Evolutionary conservation across 2,113 vertebrate species (phyloP), one percentile per base, ranked within the genome.

Genomic region (Lathamus discolor): DNA sequence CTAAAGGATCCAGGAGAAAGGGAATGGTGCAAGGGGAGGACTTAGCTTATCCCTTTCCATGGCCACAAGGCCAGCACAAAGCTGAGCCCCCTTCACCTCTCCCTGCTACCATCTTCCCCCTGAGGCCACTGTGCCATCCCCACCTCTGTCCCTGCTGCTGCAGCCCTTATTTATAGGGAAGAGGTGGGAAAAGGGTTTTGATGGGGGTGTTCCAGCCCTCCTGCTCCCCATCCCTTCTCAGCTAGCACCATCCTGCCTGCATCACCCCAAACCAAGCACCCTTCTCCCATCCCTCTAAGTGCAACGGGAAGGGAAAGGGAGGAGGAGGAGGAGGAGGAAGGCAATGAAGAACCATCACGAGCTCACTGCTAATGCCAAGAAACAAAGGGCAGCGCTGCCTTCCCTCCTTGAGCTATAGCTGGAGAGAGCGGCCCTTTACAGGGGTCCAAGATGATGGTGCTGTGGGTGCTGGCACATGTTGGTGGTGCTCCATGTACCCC

Each of bases 161-260:
- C 94, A 97, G 95, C 94, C 92, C 91, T 95, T 92, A 80, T 86
- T 83, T 49, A 62, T 15, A 31, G 64, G 35, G 33, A 93, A 68
- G 69, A 91, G 80, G 80, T 68, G 92, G 66, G 63, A 78, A 78
- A 88, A 86, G 31, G 22, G 19, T n/a, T 84, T 83, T 72, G 54
- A 39, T 43, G 46, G 61, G 37, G 48, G 13, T 84, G 43, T n/a
- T 76, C 48, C 3, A 6, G 57, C 67, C n/a, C 59, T 92, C 51
- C 88, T 86, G 82, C 49, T 90, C 70, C 43, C 29, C 35, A 83
- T 44, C 48, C 64, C 35, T 83, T 73, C 93, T 61, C 49, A 59
- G 69, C 29, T 51, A 83, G 69, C 68, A 77, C 63, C 55, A n/a
- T 35, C 41, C 52, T 66, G 81, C n/a, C 69, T 49, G 31, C 51